Percentiles rank a stretch among this genome's conserved stretches.
phyloP scores from a whole-genome alignment of 2,888 invertebrate genomes.

The Clunio marinus region DNA sequence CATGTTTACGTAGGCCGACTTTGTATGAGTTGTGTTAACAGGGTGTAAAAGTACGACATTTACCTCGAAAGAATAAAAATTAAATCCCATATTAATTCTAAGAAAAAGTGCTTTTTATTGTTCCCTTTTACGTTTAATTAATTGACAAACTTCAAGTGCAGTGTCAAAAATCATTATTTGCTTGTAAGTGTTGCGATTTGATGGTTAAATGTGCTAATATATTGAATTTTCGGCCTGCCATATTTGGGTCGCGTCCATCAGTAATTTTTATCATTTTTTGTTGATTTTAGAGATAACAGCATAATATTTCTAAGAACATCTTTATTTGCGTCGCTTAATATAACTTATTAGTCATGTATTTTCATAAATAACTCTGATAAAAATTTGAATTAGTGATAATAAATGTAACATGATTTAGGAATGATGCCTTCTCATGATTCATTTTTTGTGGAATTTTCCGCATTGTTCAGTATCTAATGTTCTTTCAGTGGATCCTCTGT shows the following conservation, averaged over 20 bases:
- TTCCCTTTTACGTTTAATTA: constrained; percentile 16
- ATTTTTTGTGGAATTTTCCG: constrained; percentile 23
- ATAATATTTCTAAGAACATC: too few species aligned
- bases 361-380: too few species aligned
- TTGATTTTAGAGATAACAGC: too few species aligned
- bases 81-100: background rate
- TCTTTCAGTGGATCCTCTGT: background rate
- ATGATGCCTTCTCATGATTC: background rate
- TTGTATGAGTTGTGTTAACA: too few species aligned
- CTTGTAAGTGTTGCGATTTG: constrained; percentile 1
- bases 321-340: too few species aligned
- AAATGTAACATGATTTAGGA: background rate
- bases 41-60: too few species aligned
- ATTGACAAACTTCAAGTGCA: background rate
- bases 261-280: too few species aligned
- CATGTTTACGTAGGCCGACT: too few species aligned
- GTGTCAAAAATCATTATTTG: background rate
- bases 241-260: constrained; percentile 13
- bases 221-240: constrained; percentile 26
- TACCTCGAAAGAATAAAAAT: too few species aligned
- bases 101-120: background rate
- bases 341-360: too few species aligned
- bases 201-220: background rate
- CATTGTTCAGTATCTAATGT: background rate
- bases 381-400: background rate